Evolutionary conservation across 2,113 vertebrate species (phyloP), one percentile per base, ranked within the genome.

Genomic region (Herpetotheres cachinnans): DNA sequence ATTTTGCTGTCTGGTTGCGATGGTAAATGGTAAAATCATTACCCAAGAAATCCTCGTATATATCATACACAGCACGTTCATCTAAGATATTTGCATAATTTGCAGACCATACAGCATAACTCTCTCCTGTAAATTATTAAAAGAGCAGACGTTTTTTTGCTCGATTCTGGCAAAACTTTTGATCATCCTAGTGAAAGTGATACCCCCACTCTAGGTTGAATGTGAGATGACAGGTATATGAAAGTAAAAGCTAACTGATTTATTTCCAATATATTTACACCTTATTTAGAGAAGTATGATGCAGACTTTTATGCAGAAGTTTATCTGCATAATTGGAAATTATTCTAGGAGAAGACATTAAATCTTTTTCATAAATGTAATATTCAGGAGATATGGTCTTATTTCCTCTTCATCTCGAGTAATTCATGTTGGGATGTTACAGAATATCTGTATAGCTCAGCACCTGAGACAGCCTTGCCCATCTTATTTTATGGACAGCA

Each of bases 1-100:
- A 56, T 66, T 95, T 73, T 78, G 27, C 11, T 70, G 30, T 77
- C 69, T 73, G 66, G 36, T 65, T 20, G 40, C 36, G 81, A 16
- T 13, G 4, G 17, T 56, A 77, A 91, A 36, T 52, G 15, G 24
- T 36, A 65, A 86, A 95, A 44, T 3, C 20, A n/a, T n/a, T 77
- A 76, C 21, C 20, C 0, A 0, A 65, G 12, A 86, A 63, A 80
- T 55, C 18, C 40, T 13, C 1, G 2, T 38, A 2, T 32, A 27
- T 36, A 49, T 86, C 19, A 8, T 67, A 72, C 4, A 7, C 54
- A 87, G 30, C 17, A 73, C 0, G 0, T 55, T 88, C 25, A 63
- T 40, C 16, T 13, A 61, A 88, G 52, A 3, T 55, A 93, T 69
- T 70, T 83, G 30, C 27, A 66, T 81, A 81, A 73, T 91, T 81